These are phyloP conservation scores for Ficedula albicollis DNA, from an alignment of 2,797 vertebrate species.

Conservation along the genomic window DNA sequence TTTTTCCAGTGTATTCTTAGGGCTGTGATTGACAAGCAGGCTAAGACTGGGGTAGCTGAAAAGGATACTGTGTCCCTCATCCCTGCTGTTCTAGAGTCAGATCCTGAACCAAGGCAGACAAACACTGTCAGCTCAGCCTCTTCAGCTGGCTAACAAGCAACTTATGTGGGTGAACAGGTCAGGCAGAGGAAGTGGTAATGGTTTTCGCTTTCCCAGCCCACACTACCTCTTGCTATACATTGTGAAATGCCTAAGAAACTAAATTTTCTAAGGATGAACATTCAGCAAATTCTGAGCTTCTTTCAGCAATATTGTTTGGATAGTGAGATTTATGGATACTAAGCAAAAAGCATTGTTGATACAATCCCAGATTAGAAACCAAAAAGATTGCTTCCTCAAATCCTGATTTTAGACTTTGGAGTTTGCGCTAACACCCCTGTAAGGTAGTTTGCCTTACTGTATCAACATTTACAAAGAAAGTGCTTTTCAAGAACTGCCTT, in stretches of 20 bases:
- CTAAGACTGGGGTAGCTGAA: neutral
- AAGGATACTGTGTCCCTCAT: conserved; percentile 5
- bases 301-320: neutral
- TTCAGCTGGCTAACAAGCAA: neutral
- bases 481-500: neutral
- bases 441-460: neutral
- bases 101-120: neutral
- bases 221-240: neutral
- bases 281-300: neutral
- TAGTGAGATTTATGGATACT: neutral
- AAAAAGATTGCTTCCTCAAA: neutral
- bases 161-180: neutral
- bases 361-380: neutral
- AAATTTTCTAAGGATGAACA: neutral
- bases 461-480: neutral
- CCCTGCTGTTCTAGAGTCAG: conserved; percentile 16
- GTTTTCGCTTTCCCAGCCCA: neutral
- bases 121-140: neutral
- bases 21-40: conserved; percentile 49
- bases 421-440: accelerated
- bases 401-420: neutral
- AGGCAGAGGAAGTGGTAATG: neutral
- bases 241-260: neutral
- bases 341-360: neutral
- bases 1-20: conserved; percentile 31